Percentiles rank a stretch among this genome's conserved stretches.
Evolutionary conservation across 2,888 invertebrate species (phyloP).

Genomic region (Lycia hirtaria): DNA sequence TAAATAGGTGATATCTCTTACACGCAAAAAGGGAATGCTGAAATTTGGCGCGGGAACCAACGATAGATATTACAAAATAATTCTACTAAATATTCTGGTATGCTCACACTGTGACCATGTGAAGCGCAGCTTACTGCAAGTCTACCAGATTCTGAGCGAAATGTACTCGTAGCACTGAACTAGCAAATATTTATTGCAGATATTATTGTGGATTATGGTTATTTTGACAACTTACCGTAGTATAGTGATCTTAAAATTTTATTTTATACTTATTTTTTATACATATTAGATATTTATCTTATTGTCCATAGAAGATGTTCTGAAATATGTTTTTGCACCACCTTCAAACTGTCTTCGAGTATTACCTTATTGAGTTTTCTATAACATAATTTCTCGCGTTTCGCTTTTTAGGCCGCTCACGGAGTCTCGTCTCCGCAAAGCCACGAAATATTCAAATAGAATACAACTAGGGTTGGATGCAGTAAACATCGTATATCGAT

Average conservation of each 20-base stretch:
- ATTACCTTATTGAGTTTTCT: constrained; percentile 30
- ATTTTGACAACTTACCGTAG: too few relatives aligned
- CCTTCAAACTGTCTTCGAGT: constrained; percentile 17
- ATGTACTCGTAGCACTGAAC: constrained; percentile 21
- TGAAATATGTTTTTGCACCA: constrained; percentile 1
- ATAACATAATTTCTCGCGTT: constrained; percentile 25
- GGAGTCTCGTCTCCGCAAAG: constrained; percentile 37
- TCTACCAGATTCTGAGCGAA: constrained; percentile 19
- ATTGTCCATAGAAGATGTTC: neutral
- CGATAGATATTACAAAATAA: too few relatives aligned
- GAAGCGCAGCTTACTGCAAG: constrained; percentile 3
- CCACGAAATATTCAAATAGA: constrained; percentile 44
- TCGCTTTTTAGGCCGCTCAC: constrained; percentile 42
- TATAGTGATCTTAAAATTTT: too few relatives aligned
- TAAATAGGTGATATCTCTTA: too few relatives aligned
- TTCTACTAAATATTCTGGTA: neutral
- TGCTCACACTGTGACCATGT: constrained; percentile 4
- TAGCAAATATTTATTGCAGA: constrained; percentile 26
- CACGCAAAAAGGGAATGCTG: too few relatives aligned
- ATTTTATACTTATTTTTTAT: too few relatives aligned
- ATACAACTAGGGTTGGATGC: constrained; percentile 24
- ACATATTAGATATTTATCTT: too few relatives aligned
- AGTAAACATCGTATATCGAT: neutral
- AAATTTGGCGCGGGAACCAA: too few relatives aligned
- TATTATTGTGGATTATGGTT: neutral